These are phyloP conservation scores for Alloscopus bannaensis DNA, from an alignment of 2,888 invertebrate genomes.

Conservation along the genomic window DNA sequence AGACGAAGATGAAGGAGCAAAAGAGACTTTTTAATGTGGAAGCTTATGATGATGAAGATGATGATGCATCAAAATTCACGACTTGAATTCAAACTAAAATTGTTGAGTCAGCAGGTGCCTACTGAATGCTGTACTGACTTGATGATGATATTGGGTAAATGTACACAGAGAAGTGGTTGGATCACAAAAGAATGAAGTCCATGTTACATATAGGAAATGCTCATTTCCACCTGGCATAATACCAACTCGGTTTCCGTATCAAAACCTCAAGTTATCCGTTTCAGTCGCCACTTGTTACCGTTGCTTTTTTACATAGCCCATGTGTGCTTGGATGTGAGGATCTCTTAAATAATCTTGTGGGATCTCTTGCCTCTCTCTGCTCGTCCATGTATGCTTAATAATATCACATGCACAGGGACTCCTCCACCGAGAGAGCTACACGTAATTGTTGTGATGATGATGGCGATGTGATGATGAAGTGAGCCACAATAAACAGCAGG, in stretches of 20 bases:
- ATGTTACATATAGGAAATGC: too few species aligned
- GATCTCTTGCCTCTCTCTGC: constrained; percentile 1
- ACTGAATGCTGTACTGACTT: too few species aligned
- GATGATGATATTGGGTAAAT: too few species aligned
- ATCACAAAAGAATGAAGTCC: too few species aligned
- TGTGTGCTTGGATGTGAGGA: not conserved
- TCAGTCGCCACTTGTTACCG: constrained; percentile 56
- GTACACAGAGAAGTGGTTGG: too few species aligned
- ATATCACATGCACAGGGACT: too few species aligned
- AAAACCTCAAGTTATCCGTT: constrained; percentile 60
- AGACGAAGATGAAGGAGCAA: constrained; percentile 2
- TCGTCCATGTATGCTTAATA: constrained; percentile 14
- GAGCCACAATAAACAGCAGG: constrained; percentile 28
- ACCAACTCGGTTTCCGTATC: constrained; percentile 62
- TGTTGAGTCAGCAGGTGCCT: constrained; percentile 68
- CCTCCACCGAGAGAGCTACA: too few species aligned
- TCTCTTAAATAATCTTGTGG: constrained; percentile 8
- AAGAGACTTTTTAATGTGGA: constrained; percentile 20
- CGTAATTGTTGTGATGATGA: too few species aligned
- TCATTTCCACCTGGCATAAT: constrained; percentile 54
- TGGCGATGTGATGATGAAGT: not conserved
- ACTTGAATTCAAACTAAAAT: constrained; percentile 50
- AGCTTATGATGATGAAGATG: constrained; percentile 41
- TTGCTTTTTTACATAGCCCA: constrained; percentile 19
- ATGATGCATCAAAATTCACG: constrained; percentile 53